phyloP scores from a whole-genome alignment of 2,797 vertebrate genomes.

The Lacerta agilis region DNA sequence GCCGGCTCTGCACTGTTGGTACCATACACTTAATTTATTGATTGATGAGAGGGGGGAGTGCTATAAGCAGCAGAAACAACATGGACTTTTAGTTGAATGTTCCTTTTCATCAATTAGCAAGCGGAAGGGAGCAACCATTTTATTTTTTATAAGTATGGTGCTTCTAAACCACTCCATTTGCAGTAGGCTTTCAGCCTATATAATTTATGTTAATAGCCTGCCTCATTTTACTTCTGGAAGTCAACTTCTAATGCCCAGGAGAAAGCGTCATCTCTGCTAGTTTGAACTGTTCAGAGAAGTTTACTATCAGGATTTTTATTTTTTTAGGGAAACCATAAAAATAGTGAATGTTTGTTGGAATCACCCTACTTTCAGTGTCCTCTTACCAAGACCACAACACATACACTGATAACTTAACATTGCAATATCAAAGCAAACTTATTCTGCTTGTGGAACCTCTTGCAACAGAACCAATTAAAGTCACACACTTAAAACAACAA shows the following conservation, averaged over 20 bases:
- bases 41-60: too few relatives aligned
- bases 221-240: slow-evolving; percentile 5
- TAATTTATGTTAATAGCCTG: background rate
- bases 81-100: too few relatives aligned
- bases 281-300: background rate
- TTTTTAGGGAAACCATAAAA: background rate
- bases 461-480: background rate
- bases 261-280: background rate
- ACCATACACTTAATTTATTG: background rate
- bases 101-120: background rate
- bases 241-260: background rate
- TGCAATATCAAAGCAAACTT: background rate
- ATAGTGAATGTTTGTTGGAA: background rate
- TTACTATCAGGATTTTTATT: background rate
- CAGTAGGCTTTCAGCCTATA: background rate
- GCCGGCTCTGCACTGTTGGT: background rate
- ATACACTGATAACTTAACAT: background rate
- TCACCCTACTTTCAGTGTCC: background rate
- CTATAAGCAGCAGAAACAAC: background rate
- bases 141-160: slow-evolving; percentile 3
- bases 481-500: background rate
- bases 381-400: background rate
- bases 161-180: background rate
- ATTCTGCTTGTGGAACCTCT: background rate
- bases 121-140: background rate